Evolutionary conservation across 2,888 invertebrate genomes (phyloP).

Genomic region (Hipparchia sbordonii): DNA sequence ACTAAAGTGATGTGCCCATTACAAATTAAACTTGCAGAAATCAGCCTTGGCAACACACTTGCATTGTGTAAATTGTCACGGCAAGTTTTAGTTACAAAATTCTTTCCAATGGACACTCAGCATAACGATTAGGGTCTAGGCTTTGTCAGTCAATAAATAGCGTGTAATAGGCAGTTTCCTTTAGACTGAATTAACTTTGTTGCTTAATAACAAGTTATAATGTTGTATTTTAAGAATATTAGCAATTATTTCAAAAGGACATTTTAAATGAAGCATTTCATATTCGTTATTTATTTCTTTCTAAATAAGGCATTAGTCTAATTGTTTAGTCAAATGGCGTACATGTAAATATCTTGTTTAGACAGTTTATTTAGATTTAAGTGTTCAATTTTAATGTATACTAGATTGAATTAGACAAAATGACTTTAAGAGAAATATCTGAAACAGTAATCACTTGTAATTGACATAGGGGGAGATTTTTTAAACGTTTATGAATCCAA

Average conservation of each 20-base stretch:
- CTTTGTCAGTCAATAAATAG: conserved; percentile 67
- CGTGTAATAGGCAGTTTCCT: conserved; percentile 61
- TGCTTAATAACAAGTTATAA: conserved; percentile 64
- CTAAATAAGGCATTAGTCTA: conserved; percentile 75
- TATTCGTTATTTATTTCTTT: conserved; percentile 81
- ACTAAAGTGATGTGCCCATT: conserved; percentile 10
- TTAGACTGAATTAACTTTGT: conserved; percentile 76
- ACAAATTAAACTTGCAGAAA: too few relatives aligned
- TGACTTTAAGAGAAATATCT: conserved; percentile 55
- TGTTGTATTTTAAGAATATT: conserved; percentile 71
- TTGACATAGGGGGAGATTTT: conserved; percentile 53
- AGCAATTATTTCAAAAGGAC: conserved; percentile 69
- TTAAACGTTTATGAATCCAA: conserved; percentile 66
- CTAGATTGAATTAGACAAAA: conserved; percentile 74
- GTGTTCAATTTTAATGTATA: conserved; percentile 77
- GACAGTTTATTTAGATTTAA: conserved; percentile 79
- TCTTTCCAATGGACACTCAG: too few relatives aligned
- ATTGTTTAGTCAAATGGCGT: conserved; percentile 78
- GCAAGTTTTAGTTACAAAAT: too few relatives aligned
- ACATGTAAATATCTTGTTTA: conserved; percentile 81
- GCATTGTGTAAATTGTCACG: too few relatives aligned
- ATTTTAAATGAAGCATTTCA: conserved; percentile 79
- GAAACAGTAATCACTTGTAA: conserved; percentile 58
- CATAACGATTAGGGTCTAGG: conserved; percentile 27
- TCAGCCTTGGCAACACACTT: too few relatives aligned